Conservation (phyloP, 2,888 invertebrate species). For the Didymodactylos carnosus region DNA sequence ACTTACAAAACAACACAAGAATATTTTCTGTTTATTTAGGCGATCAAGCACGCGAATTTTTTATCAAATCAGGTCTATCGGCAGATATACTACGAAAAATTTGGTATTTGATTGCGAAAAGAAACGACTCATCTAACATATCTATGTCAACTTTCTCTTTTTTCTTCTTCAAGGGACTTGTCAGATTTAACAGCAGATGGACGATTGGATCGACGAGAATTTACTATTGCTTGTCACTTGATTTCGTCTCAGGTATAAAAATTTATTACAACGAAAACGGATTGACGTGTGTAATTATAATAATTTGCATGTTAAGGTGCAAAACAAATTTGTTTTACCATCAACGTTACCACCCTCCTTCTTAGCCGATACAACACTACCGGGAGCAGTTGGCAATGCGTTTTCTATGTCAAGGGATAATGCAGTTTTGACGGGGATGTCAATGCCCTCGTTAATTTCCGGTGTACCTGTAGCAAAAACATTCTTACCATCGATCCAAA, state of each 20-base stretch:
- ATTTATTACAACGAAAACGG: not conserved
- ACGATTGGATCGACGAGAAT: constrained; percentile 33
- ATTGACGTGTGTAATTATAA: constrained; percentile 45
- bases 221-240: constrained; percentile 34
- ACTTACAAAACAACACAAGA: not conserved
- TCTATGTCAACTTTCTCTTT: not conserved
- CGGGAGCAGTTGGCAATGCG: not conserved
- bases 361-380: not conserved
- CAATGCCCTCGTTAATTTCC: not conserved
- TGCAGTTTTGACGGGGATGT: not conserved
- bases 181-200: constrained; percentile 35
- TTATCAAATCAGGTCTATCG: constrained; percentile 32
- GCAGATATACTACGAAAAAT: constrained; percentile 30
- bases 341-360: not conserved
- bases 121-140: constrained; percentile 10
- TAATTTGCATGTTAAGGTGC: not conserved
- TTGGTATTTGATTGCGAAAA: too few relatives aligned
- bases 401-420: not conserved
- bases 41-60: constrained; percentile 31
- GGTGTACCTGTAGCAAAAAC: not conserved
- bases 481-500: not conserved
- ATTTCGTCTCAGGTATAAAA: constrained; percentile 20
- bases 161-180: constrained; percentile 22
- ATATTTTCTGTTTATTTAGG: constrained; percentile 17
- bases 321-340: not conserved